Evolutionary conservation across 2,888 invertebrate genomes (phyloP).

Genomic region (Eumacrocentrus americanus): DNA sequence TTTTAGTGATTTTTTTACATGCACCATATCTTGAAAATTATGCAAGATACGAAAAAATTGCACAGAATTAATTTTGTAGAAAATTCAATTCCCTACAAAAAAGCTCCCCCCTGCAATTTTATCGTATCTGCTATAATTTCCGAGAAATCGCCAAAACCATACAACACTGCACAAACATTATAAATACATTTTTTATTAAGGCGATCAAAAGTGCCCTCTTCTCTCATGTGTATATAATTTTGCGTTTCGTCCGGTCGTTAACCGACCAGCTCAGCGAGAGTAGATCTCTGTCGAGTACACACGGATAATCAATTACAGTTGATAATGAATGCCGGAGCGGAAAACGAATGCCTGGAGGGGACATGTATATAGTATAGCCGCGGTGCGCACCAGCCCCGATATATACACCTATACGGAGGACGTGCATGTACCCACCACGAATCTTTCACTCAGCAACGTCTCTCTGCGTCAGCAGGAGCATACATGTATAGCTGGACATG

Average conservation of each 20-base stretch:
- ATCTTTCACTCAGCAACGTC: slow-evolving; percentile 6
- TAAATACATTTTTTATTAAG: background rate
- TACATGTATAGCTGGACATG: background rate
- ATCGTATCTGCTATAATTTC: too few relatives aligned
- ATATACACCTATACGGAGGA: too few relatives aligned
- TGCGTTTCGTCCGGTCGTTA: slow-evolving; percentile 15
- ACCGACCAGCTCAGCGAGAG: slow-evolving; percentile 10
- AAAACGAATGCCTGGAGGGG: slow-evolving; percentile 12
- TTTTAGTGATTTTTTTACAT: too few relatives aligned
- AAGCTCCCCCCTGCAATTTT: too few relatives aligned
- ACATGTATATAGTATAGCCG: background rate
- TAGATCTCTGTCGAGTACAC: slow-evolving; percentile 4
- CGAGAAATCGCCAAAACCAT: too few relatives aligned
- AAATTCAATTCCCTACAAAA: too few relatives aligned
- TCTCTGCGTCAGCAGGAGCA: background rate
- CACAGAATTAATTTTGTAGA: too few relatives aligned
- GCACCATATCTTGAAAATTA: too few relatives aligned
- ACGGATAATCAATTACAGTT: slow-evolving; percentile 23
- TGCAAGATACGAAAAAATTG: too few relatives aligned
- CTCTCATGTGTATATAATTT: background rate
- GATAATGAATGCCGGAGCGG: slow-evolving; percentile 14
- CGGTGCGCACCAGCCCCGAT: background rate
- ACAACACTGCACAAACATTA: too few relatives aligned
- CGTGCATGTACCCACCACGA: background rate
- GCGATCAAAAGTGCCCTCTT: background rate